Base-by-base conservation (phyloP, 1,140 invertebrate genomes). In the Orchestia grillus region DNA sequence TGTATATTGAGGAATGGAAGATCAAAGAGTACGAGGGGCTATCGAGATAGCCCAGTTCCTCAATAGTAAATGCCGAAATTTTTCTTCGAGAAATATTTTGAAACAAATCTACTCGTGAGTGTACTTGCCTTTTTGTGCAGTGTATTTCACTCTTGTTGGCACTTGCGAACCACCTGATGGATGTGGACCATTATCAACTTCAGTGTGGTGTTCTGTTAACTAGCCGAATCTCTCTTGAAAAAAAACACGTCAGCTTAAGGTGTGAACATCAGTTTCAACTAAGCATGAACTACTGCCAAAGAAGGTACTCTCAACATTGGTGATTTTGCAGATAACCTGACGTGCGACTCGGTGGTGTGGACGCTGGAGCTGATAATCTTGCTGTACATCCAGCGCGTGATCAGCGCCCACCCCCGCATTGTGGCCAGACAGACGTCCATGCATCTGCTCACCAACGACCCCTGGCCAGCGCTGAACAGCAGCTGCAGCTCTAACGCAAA, bases 361-460 rank as follows among this genome's bases (percentile, higher is more conserved):
- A 97, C 96, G 43, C 96, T 96, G 95, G 96, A 97, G 91, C 94
- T 97, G 47, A 96, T 97, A 44, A 96, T 96, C 44, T 43, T 96
- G 43, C 95, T 97, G 44, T 97, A 97, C 96, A 96, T 97, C n/a
- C 96, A 97, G 87, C 96, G 96, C 8, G 95, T 97, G 28, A 97
- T 95, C 92, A 97, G 96, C 44, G 96, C 96, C 47, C 96, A 97
- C 62, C 96, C 96, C n/a, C 96, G 96, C 23, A 96, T 96, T 62
- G 40, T 96, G 11, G 96, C 96, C n/a, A 95, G 96, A 44, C 96
- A 97, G 77, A 96, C 96, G 44, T 97, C 96, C 40, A 94, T 97
- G 40, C 96, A 97, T 19, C 96, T 96, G 47, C 96, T 97, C 40
- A 96, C 96, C 40, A 97, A 96, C 41, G 96, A 97, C 87, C 96